Base-by-base conservation (phyloP, 1,140 invertebrate species). In the Littorina saxatilis region DNA sequence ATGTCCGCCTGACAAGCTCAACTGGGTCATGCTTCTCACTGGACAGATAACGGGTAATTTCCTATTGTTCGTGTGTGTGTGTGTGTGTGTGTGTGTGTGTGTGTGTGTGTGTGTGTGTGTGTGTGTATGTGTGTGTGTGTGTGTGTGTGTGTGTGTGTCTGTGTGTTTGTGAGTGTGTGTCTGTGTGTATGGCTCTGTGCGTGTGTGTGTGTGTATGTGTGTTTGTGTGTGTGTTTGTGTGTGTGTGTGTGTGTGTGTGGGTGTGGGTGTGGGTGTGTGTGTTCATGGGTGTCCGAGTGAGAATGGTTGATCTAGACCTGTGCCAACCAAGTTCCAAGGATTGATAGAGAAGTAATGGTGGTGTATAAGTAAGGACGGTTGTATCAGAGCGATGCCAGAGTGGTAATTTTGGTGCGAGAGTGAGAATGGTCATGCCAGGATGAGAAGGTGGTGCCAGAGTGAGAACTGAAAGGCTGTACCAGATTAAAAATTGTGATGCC, bases 1-100 rank as follows among this genome's bases (percentile, higher is more conserved):
- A 17, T 91, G 90, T 84, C 70, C 55, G 27, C 29, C 17, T 13
- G 32, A 61, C 17, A 78, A 78, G 29, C 1, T 78, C 55, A 66
- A 63, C 76, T 63, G 55, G 55, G 35, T 63, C 1, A 17, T 58
- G 20, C 58, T 78, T 23, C 47, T 78, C 20, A 63, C 76, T 5
- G 76, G 76, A 39, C 76, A 78, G 27, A 78, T 78, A 55, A 78
- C 17, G 9, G 23, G 76, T 61, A 39, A 76, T 23, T 58, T n/a
- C 27, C n/a, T n/a, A n/a, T 3, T 29, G 50, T 27, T 2, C 3
- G 50, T 63, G 76, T 52, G 37, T 37, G 55, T 29, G n/a, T 23
- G 27, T 15, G 37, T 23, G 20, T 63, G 78, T 37, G 32, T 50
- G 29, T 35, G 63, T 79, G 52, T 61, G 17, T 61, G 52, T 43